These are phyloP conservation scores for Clanis bilineata DNA, from an alignment of 2,888 invertebrate genomes.

Conservation along the genomic window DNA sequence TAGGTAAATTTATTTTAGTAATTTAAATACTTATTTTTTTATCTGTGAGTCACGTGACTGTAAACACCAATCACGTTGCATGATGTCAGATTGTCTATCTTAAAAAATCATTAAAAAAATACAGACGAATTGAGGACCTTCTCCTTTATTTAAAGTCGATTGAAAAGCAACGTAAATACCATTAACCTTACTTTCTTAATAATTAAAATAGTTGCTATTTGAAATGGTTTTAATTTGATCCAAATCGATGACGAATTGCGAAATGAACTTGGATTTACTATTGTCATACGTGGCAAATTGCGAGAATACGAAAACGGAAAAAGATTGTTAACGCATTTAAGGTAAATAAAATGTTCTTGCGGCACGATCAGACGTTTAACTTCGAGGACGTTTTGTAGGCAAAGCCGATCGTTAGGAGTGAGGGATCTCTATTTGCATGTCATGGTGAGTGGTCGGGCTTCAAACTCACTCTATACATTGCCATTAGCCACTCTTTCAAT, in stretches of 20 bases:
- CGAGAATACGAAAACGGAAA: conserved; percentile 9
- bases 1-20: no score
- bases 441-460: conserved; percentile 31
- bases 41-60: no score
- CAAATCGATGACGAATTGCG: background rate
- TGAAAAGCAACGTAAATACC: background rate
- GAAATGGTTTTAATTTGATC: background rate
- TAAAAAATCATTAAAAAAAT: no score
- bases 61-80: no score
- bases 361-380: conserved; percentile 7
- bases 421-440: conserved; percentile 39
- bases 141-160: no score
- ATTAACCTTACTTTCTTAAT: background rate
- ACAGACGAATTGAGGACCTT: no score
- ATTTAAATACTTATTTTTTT: no score
- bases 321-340: conserved; percentile 13
- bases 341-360: background rate
- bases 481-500: conserved; percentile 57
- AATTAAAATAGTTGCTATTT: background rate
- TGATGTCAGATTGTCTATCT: no score
- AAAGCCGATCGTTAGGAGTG: conserved; percentile 19
- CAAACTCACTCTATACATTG: conserved; percentile 34
- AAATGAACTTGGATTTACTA: background rate
- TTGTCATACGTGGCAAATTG: background rate
- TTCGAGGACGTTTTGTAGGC: conserved; percentile 2